phyloP scores from a whole-genome alignment of 1,140 invertebrate genomes.

The Rhynchophorus ferrugineus region DNA sequence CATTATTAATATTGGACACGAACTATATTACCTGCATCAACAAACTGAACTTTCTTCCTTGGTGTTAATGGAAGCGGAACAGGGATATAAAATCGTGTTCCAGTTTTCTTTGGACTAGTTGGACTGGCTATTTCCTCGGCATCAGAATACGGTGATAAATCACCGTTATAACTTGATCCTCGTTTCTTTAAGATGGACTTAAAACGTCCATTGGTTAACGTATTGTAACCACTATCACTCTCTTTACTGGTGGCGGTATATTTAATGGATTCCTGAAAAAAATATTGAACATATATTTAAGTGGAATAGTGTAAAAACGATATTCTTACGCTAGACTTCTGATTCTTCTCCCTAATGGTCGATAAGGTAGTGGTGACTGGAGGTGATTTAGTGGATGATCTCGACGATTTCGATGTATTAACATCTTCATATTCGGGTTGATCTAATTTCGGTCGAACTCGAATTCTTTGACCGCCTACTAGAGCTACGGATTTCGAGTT shows the following conservation, averaged over 20 bases:
- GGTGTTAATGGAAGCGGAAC: constrained; percentile 42
- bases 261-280: no score
- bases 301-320: no score
- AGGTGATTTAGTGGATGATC: not conserved
- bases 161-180: constrained; percentile 35
- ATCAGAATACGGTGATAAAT: constrained; percentile 21
- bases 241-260: no score
- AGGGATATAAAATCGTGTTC: constrained; percentile 59
- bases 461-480: constrained; percentile 35
- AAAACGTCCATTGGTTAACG: constrained; percentile 32
- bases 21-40: constrained; percentile 30
- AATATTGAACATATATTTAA: no score
- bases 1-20: not conserved
- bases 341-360: not conserved
- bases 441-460: constrained; percentile 28
- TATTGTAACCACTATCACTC: not conserved
- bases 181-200: constrained; percentile 67
- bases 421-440: constrained; percentile 38
- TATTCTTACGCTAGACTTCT: not conserved
- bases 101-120: constrained; percentile 37
- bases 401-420: not conserved
- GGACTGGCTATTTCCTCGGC: constrained; percentile 25
- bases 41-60: constrained; percentile 41
- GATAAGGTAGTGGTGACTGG: no score
- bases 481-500: constrained; percentile 29